These are phyloP conservation scores for Porites lutea DNA, from an alignment of 64 coral and sea anemone genomes.

Conservation along the genomic window DNA sequence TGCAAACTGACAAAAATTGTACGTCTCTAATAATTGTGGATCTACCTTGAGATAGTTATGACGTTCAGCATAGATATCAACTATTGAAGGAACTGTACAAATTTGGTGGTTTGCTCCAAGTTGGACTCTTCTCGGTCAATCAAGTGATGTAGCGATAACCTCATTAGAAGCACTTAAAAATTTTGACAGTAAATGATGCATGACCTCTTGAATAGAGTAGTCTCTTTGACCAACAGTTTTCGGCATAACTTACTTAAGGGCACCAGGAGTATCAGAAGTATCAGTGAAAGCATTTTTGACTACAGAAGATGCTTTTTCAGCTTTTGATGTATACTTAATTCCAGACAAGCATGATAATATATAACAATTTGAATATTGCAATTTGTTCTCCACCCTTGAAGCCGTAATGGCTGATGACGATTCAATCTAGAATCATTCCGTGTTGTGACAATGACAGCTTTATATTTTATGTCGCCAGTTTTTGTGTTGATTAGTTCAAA, in stretches of 20 bases:
- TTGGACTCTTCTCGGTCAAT: slow-evolving; percentile 52
- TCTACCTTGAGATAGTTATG: background rate
- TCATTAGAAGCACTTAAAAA: slow-evolving; percentile 43
- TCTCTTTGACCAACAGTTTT: slow-evolving; percentile 57
- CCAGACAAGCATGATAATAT: slow-evolving; percentile 55
- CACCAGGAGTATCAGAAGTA: background rate
- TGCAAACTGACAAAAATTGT: slow-evolving; percentile 65
- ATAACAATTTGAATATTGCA: slow-evolving; percentile 65
- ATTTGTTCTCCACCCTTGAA: slow-evolving; percentile 50
- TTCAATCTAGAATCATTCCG: slow-evolving; percentile 60
- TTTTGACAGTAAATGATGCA: slow-evolving; percentile 43
- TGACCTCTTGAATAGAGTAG: slow-evolving; percentile 57
- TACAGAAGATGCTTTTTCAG: slow-evolving; percentile 51
- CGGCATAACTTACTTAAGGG: slow-evolving; percentile 44
- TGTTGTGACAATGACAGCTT: slow-evolving; percentile 64
- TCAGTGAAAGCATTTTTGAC: slow-evolving; percentile 34
- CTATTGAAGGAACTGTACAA: slow-evolving; percentile 15
- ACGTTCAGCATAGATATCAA: slow-evolving; percentile 60
- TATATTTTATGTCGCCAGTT: slow-evolving; percentile 60
- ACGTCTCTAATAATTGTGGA: slow-evolving; percentile 39
- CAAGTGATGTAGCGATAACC: slow-evolving; percentile 18
- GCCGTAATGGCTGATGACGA: slow-evolving; percentile 53
- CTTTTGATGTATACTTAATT: slow-evolving; percentile 40
- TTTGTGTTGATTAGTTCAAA: slow-evolving; percentile 59
- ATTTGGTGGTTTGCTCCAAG: background rate